Evolutionary conservation across 2,797 vertebrate genomes (phyloP).

Genomic region (Smutsia temminckii): DNA sequence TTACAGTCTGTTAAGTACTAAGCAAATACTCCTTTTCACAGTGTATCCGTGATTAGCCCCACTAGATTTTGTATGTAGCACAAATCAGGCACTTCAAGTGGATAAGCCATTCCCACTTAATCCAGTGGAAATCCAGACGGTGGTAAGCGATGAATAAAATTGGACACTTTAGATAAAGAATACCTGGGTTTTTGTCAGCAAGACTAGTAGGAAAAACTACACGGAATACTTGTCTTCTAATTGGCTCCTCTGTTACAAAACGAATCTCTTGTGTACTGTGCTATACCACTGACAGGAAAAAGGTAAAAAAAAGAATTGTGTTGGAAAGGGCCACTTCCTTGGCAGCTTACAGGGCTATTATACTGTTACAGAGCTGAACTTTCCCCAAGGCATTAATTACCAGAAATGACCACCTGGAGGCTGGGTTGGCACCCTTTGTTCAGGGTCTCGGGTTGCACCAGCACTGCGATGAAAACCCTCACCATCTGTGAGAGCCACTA

Average conservation of each 20-base stretch:
- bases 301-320: neutral
- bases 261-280: neutral
- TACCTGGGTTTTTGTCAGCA: slow-evolving; percentile 26
- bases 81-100: neutral
- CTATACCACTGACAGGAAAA: neutral
- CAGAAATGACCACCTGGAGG: slow-evolving; percentile 83
- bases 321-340: slow-evolving; percentile 32
- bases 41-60: neutral
- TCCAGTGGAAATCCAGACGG: neutral
- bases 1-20: slow-evolving; percentile 46
- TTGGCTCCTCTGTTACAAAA: slow-evolving; percentile 41
- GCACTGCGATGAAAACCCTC: slow-evolving; percentile 79
- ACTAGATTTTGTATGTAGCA: neutral
- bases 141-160: slow-evolving; percentile 7
- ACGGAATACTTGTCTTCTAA: slow-evolving; percentile 6
- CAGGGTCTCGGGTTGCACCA: slow-evolving; percentile 77
- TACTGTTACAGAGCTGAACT: slow-evolving; percentile 75
- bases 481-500: slow-evolving; percentile 84
- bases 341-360: slow-evolving; percentile 54
- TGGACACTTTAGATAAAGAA: neutral
- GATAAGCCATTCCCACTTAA: neutral
- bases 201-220: neutral
- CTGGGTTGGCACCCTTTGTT: slow-evolving; percentile 59
- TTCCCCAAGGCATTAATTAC: slow-evolving; percentile 89
- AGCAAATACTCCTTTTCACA: slow-evolving; percentile 58